Evolutionary conservation across 2,113 vertebrate genomes (phyloP).

Genomic region (Epinephelus moara): DNA sequence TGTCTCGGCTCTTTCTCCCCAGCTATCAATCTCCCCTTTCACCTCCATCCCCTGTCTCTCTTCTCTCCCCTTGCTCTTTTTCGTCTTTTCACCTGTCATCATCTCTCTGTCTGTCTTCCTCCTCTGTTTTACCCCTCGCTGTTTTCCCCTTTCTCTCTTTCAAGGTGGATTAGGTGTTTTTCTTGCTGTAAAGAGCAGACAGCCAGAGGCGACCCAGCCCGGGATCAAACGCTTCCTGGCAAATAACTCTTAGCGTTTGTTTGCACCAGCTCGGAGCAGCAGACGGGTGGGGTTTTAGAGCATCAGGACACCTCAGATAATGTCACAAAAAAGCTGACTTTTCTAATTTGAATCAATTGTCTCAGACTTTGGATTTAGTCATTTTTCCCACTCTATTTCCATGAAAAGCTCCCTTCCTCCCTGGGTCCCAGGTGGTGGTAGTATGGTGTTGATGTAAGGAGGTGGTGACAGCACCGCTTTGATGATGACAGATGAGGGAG

Average conservation of each 20-base stretch:
- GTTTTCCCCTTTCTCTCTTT: slow-evolving; percentile 23
- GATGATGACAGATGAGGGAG: slow-evolving; percentile 64
- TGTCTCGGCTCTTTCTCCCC: slow-evolving; percentile 4
- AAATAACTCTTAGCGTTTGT: slow-evolving; percentile 14
- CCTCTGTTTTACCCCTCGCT: slow-evolving; percentile 4
- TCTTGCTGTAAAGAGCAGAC: slow-evolving; percentile 20
- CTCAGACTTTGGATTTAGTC: background rate
- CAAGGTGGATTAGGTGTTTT: slow-evolving; percentile 34
- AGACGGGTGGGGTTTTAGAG: background rate
- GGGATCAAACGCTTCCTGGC: slow-evolving; percentile 22
- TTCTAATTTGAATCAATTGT: background rate
- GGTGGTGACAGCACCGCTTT: slow-evolving; percentile 51
- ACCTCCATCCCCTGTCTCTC: slow-evolving; percentile 2
- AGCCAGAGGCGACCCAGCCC: slow-evolving; percentile 7
- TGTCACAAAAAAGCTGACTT: background rate
- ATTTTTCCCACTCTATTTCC: background rate
- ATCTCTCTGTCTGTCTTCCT: background rate
- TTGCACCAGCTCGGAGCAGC: background rate
- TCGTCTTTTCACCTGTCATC: background rate
- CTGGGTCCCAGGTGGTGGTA: slow-evolving; percentile 30
- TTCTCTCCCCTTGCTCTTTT: background rate
- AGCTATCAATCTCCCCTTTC: slow-evolving; percentile 36
- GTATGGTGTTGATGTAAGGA: slow-evolving; percentile 38
- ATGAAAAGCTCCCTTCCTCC: background rate
- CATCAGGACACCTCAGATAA: background rate